Conservation (phyloP, 2,888 invertebrate genomes). For the Orchesellides sinensis region DNA sequence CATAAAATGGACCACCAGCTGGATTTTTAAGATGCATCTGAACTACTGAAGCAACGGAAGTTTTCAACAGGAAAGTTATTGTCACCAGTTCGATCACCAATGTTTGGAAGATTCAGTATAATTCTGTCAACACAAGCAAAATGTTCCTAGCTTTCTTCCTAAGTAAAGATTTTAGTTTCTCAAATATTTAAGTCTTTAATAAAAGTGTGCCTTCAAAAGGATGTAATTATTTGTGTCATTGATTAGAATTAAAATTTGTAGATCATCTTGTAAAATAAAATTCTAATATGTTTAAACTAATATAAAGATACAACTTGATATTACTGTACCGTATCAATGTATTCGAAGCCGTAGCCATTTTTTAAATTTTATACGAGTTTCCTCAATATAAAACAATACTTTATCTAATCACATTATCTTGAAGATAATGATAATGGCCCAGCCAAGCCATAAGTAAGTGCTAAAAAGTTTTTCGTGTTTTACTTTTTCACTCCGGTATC, state of each 20-base stretch:
- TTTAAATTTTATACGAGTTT: slow-evolving; percentile 10
- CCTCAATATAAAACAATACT: background rate
- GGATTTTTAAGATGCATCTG: background rate
- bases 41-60: background rate
- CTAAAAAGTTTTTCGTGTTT: slow-evolving; percentile 56
- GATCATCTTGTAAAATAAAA: no score
- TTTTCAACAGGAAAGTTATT: background rate
- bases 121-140: slow-evolving; percentile 22
- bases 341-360: background rate
- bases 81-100: slow-evolving; percentile 19
- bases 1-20: slow-evolving; percentile 42
- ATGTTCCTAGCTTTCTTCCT: no score
- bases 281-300: no score
- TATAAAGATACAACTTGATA: no score
- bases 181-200: no score
- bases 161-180: no score
- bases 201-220: no score
- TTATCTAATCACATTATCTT: slow-evolving; percentile 33
- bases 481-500: slow-evolving; percentile 46
- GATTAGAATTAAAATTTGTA: no score
- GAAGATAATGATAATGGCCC: slow-evolving; percentile 45
- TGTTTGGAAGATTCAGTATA: slow-evolving; percentile 22
- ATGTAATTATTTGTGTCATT: no score
- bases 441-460: slow-evolving; percentile 51
- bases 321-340: background rate